phyloP scores from a whole-genome alignment of 2,113 vertebrate species.

The Myxocyprinus asiaticus region DNA sequence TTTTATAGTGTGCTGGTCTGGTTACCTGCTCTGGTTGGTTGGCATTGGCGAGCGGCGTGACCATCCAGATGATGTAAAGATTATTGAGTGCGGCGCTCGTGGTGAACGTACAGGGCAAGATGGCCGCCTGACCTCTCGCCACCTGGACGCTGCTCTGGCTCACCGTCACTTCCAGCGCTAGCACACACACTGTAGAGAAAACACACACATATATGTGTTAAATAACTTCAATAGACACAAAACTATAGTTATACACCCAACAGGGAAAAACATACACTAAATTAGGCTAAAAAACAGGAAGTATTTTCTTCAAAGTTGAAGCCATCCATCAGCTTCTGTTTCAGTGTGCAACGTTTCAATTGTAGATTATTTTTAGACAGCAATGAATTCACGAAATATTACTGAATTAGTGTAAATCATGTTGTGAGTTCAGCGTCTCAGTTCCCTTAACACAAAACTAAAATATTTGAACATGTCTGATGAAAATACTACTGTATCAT shows the following conservation, averaged over 20 bases:
- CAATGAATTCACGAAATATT: not conserved
- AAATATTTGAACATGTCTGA: too few relatives aligned
- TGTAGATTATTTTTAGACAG: not conserved
- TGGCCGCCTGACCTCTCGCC: slow-evolving; percentile 90
- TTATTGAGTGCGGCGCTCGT: slow-evolving; percentile 96
- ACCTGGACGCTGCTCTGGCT: slow-evolving; percentile 91
- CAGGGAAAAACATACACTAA: not conserved
- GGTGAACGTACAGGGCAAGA: slow-evolving; percentile 92
- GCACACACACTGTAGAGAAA: slow-evolving; percentile 75
- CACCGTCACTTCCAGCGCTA: slow-evolving; percentile 89
- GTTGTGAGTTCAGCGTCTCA: not conserved
- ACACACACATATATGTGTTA: slow-evolving; percentile 17
- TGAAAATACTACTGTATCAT: not conserved
- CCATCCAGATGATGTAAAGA: slow-evolving; percentile 99
- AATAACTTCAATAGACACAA: not conserved
- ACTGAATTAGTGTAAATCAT: not conserved
- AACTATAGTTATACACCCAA: not conserved
- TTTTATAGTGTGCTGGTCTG: not conserved
- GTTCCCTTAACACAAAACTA: not conserved
- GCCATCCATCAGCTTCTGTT: not conserved
- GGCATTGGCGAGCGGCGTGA: slow-evolving; percentile 94
- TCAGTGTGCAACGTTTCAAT: not conserved
- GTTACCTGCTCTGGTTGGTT: slow-evolving; percentile 97
- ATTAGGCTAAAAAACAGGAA: too few relatives aligned
- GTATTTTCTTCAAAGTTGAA: too few relatives aligned